These are phyloP conservation scores for Forbesichthys papilliferus DNA, from an alignment of 2,113 vertebrate species.

Conservation along the genomic window DNA sequence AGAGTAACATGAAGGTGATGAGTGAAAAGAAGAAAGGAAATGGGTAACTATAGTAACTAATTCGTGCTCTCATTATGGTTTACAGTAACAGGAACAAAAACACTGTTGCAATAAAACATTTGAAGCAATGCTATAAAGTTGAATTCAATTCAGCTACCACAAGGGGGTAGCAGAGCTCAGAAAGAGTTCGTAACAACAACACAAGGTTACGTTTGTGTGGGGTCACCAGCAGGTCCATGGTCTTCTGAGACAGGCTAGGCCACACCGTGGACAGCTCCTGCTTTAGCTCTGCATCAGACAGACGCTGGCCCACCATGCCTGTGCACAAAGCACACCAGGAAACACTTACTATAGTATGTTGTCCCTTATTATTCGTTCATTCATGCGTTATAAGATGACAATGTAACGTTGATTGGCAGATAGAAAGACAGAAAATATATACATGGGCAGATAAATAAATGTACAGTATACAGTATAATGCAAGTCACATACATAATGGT, in stretches of 20 bases:
- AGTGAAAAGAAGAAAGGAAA: background rate
- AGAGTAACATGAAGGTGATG: background rate
- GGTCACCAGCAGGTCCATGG: slow-evolving; percentile 90
- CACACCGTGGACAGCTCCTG: slow-evolving; percentile 91
- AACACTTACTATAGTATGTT: background rate
- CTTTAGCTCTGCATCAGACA: slow-evolving; percentile 87
- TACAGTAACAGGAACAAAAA: too few relatives aligned
- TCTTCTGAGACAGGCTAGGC: slow-evolving; percentile 93
- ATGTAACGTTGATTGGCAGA: too few relatives aligned
- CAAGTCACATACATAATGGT: too few relatives aligned
- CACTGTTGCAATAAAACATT: too few relatives aligned
- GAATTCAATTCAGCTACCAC: slow-evolving; percentile 15
- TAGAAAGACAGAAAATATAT: too few relatives aligned
- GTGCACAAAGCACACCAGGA: slow-evolving; percentile 1
- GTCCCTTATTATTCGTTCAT: background rate
- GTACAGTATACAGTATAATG: too few relatives aligned
- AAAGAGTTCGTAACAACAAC: background rate
- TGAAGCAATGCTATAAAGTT: too few relatives aligned
- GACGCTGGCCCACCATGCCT: slow-evolving; percentile 88
- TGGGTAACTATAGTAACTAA: slow-evolving; percentile 39
- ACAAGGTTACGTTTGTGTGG: slow-evolving; percentile 86
- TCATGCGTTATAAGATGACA: too few relatives aligned
- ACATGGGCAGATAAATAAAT: too few relatives aligned
- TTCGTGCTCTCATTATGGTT: slow-evolving; percentile 1
- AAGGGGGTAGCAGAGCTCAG: slow-evolving; percentile 52